Percentiles rank a stretch among this genome's conserved stretches.
phyloP scores from a whole-genome alignment of 2,888 invertebrate species.

The Choreutis nemorana region DNA sequence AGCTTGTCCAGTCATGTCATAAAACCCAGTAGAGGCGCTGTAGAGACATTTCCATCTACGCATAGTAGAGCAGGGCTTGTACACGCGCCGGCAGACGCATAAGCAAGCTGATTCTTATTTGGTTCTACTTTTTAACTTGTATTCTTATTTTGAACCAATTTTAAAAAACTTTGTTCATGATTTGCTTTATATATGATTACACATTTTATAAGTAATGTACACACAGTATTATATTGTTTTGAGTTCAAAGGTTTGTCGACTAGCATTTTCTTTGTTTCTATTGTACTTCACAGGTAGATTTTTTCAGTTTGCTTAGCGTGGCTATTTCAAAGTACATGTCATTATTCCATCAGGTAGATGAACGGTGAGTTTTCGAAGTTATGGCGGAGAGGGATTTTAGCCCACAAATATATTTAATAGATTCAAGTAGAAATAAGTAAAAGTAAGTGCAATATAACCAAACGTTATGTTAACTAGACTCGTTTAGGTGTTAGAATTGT shows the following conservation, averaged over 20 bases:
- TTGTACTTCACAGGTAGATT: no score
- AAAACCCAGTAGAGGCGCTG: slow-evolving; percentile 3
- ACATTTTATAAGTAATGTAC: no score
- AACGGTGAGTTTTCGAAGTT: slow-evolving; percentile 63
- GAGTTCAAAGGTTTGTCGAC: no score
- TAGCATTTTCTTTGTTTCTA: no score
- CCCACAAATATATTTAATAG: slow-evolving; percentile 49
- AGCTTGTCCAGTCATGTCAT: slow-evolving; percentile 20
- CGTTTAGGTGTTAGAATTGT: slow-evolving; percentile 42
- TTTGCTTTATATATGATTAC: no score
- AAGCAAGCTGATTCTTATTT: slow-evolving; percentile 35
- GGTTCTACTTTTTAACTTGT: slow-evolving; percentile 7
- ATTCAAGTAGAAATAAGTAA: slow-evolving; percentile 44
- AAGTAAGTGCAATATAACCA: slow-evolving; percentile 61
- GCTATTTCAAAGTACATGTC: slow-evolving; percentile 38
- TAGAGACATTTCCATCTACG: slow-evolving; percentile 18
- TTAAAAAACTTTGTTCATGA: no score
- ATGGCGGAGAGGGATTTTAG: slow-evolving; percentile 66
- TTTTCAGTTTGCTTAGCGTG: slow-evolving; percentile 52
- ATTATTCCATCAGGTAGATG: slow-evolving; percentile 60
- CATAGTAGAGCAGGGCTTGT: slow-evolving; percentile 42
- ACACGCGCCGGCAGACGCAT: slow-evolving; percentile 43
- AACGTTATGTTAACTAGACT: slow-evolving; percentile 45
- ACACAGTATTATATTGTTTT: no score
- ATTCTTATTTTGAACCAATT: slow-evolving; percentile 7